These are phyloP conservation scores for Mormyrops boulengeri DNA, from an alignment of 2,797 vertebrate species.

Conservation along the genomic window DNA sequence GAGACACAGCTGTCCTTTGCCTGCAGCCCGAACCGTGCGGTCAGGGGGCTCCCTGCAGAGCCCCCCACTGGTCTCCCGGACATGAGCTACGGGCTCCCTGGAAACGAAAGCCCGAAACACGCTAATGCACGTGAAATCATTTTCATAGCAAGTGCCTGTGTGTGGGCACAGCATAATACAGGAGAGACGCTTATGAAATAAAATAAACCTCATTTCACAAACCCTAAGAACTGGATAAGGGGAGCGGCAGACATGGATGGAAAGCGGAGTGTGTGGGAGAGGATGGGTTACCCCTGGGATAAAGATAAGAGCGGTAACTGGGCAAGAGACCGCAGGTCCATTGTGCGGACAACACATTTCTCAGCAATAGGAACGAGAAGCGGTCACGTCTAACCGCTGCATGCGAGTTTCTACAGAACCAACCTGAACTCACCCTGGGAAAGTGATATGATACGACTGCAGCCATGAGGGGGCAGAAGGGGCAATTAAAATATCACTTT, in stretches of 20 bases:
- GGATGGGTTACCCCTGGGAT: background rate
- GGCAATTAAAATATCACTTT: background rate
- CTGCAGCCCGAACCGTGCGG: background rate
- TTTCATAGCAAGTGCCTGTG: background rate
- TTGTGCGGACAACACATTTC: background rate
- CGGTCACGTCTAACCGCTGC: background rate
- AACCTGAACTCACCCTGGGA: background rate
- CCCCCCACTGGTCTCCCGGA: background rate
- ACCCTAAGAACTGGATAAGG: background rate
- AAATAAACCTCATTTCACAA: background rate
- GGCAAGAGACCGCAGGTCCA: background rate
- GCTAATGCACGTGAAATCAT: background rate
- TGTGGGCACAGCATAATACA: background rate
- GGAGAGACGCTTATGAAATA: background rate
- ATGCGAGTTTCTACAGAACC: background rate
- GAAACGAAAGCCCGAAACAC: background rate
- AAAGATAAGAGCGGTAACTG: background rate
- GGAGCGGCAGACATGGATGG: background rate
- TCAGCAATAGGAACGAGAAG: background rate
- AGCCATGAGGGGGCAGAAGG: background rate
- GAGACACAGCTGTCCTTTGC: constrained; percentile 14
- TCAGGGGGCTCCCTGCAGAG: background rate
- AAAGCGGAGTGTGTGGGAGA: background rate
- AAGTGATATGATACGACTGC: background rate
- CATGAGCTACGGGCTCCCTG: background rate